Evolutionary conservation across 1,140 invertebrate species (phyloP), one percentile per base, ranked within the genome.

Genomic region (Mylabris phalerata): DNA sequence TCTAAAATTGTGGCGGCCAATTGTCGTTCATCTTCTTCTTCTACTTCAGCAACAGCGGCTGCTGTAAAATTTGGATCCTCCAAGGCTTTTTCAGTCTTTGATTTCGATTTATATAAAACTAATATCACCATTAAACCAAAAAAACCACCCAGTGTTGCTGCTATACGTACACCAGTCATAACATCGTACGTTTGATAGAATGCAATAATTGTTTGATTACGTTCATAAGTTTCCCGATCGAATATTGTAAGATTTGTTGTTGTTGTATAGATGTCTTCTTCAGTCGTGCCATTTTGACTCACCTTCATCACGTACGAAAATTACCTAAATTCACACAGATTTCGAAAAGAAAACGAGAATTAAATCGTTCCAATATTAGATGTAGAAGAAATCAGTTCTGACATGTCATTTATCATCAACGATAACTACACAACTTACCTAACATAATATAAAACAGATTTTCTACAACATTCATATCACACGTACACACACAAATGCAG

Each of bases 151-250:
- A 94, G 79, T 3, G 91, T 92, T 59, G 88, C 88, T 48, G 91
- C 92, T 72, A 93, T 94, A 43, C 91, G 82, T 55, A 90, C 83
- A 50, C 91, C 91, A 57, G 90, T 93, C 89, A 92, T 92, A 65
- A 89, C 87, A 78, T 93, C 91, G 74, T 94, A 94, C 39, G 89
- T 91, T 61, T 86, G 86, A 77, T 90, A 94, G 50, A 32, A 32
- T 32, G 4, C 32, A 7, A 32, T 32, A 32, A 32, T 32, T 32
- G 32, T 32, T 7, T 32, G 32, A 32, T 32, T 32, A 32, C 32
- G 32, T 32, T 32, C 32, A 3, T 32, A 32, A 4, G 32, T 1
- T 32, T 32, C 32, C 32, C 32, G 7, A 32, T 32, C 32, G 7
- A 32, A 32, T 32, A 7, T 32, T 32, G 32, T 32, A 5, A 7